phyloP scores from a whole-genome alignment of 1,140 invertebrate genomes.

The Apis dorsata region DNA sequence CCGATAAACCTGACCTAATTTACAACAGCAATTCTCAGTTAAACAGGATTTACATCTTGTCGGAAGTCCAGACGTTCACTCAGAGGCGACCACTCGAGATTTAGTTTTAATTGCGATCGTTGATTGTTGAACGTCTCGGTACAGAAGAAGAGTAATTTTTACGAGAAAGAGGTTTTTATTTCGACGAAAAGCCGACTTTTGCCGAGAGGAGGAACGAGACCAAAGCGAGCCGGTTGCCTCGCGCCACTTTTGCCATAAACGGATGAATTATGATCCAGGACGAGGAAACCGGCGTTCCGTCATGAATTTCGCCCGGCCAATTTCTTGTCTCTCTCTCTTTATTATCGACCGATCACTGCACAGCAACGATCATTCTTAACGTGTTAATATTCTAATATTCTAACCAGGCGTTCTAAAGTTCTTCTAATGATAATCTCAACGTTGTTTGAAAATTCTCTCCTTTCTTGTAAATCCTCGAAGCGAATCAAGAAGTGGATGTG shows the following conservation, averaged over 20 bases:
- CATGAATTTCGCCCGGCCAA: constrained; percentile 37
- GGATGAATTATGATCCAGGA: constrained; percentile 56
- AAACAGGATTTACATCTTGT: neutral
- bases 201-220: neutral
- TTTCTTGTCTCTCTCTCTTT: neutral
- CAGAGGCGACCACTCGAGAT: neutral
- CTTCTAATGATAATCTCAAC: no score
- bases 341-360: no score
- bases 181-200: neutral
- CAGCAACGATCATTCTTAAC: neutral
- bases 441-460: no score
- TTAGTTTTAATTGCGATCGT: neutral
- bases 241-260: constrained; percentile 52
- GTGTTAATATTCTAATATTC: no score
- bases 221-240: constrained; percentile 32
- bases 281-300: constrained; percentile 50
- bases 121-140: neutral
- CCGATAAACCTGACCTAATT: neutral
- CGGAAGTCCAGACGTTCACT: neutral
- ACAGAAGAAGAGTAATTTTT: neutral
- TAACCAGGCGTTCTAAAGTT: no score
- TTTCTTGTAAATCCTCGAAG: no score
- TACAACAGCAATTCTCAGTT: neutral
- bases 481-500: no score
- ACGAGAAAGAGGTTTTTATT: neutral